Evolutionary conservation across 2,888 invertebrate species (phyloP), one percentile per base, ranked within the genome.

Genomic region (Caenorhabditis sp.): DNA sequence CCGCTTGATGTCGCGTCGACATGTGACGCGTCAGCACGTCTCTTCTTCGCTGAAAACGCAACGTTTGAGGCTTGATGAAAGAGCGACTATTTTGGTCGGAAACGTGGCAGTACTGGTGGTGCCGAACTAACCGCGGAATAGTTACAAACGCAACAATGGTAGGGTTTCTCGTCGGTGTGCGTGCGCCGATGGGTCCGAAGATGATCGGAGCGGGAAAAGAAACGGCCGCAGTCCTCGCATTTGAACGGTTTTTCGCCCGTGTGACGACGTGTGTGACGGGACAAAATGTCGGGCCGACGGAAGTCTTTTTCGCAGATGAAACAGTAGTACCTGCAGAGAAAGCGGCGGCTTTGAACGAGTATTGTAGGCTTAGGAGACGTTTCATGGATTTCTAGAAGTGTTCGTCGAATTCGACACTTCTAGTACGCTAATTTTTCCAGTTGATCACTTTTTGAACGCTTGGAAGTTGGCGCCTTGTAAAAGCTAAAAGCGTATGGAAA

Each of bases 191-290:
- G 82, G 5, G 81, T 84, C 63, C 84, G 75, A 11, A 87, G 76
- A 76, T 87, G 87, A 63, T 87, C 87, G 22, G 85, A 85, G 3
- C 87, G 74, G 11, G 86, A 86, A 58, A 87, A 87, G 66, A 74
- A 85, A 15, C 87, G 70, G 22, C 86, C 84, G 62, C 87, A 87
- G 46, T 76, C 72, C 17, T 86, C 84, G 50, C 87, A 87, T 15
- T 83, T 82, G 75, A 87, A 87, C 32, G 87, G 87, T 41, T 87
- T 87, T 73, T 87, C 87, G 1, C 87, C 86, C n/a, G 87, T 87
- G 62, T 87, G 87, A 2, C 87, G 83, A 7, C 87, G 86, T 1
- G 84, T 68, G 71, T 87, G 87, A 24, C 86, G 71, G 6, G 86
- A 85, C 17, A 87, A 72, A 65, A 87, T 87, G 66, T 87, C 87